These are phyloP conservation scores for Petromus typicus DNA, from an alignment of 2,113 vertebrate species.

Conservation along the genomic window DNA sequence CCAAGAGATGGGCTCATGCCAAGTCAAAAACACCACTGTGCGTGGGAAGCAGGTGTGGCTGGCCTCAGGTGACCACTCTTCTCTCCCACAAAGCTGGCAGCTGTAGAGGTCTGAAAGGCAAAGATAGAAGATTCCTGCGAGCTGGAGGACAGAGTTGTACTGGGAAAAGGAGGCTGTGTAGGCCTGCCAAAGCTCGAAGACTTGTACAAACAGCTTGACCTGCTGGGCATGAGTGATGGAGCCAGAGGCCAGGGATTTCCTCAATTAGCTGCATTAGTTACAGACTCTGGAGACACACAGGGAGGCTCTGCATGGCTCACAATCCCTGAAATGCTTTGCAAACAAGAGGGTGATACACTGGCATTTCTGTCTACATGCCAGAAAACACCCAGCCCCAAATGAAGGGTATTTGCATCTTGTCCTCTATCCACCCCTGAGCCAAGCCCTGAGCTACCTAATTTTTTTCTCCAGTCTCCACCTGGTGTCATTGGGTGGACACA, in stretches of 20 bases:
- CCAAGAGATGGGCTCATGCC: slow-evolving; percentile 83
- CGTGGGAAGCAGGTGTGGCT: slow-evolving; percentile 88
- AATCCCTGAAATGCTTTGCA: not conserved
- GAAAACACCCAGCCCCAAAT: not conserved
- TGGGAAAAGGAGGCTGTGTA: not conserved
- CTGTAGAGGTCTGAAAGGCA: slow-evolving; percentile 81
- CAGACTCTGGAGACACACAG: not conserved
- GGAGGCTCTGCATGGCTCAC: not conserved
- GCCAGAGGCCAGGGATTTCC: not conserved
- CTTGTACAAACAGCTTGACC: too few relatives aligned
- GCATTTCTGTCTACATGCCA: not conserved
- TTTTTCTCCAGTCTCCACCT: not conserved
- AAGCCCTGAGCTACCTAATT: not conserved
- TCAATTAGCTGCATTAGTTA: not conserved
- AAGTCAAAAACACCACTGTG: slow-evolving; percentile 84
- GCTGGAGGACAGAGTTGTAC: not conserved
- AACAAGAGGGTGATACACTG: not conserved
- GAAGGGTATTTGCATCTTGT: slow-evolving; percentile 45
- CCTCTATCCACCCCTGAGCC: not conserved
- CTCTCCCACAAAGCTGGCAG: slow-evolving; percentile 86
- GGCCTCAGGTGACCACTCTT: slow-evolving; percentile 87
- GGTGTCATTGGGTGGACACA: not conserved
- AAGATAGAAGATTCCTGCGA: not conserved
- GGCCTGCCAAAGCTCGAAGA: not conserved
- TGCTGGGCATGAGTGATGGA: too few relatives aligned